phyloP scores from a whole-genome alignment of 2,797 vertebrate genomes.

The Pantherophis alleghaniensis region DNA sequence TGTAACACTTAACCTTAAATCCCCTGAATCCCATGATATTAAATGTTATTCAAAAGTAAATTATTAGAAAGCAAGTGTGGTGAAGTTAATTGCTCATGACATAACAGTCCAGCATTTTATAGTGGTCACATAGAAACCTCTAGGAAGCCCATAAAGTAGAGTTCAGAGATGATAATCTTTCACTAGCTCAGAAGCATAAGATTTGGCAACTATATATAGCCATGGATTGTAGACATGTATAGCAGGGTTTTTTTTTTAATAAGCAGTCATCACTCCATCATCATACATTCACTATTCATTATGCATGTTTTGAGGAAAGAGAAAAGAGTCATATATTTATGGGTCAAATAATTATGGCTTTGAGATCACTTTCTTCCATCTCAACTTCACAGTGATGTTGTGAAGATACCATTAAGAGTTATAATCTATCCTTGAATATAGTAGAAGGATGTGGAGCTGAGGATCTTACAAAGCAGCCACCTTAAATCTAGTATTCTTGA shows the following conservation, averaged over 20 bases:
- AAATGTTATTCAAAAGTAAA: neutral
- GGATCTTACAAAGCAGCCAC: neutral
- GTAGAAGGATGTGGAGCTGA: fast-evolving
- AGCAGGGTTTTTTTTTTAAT: neutral
- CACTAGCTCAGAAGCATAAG: neutral
- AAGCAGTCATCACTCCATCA: neutral
- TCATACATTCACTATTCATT: neutral
- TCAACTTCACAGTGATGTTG: neutral
- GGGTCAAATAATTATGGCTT: fast-evolving
- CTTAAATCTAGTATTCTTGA: neutral
- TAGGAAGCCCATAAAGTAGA: neutral
- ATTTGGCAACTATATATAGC: neutral
- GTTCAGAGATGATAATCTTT: neutral
- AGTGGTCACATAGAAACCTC: neutral
- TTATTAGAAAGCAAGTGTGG: neutral
- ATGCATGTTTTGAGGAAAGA: neutral
- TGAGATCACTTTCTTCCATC: neutral
- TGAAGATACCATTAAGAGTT: neutral
- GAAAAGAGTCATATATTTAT: neutral
- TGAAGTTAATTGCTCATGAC: neutral
- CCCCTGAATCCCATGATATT: neutral
- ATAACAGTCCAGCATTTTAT: neutral
- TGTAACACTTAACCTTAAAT: neutral
- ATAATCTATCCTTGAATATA: neutral
- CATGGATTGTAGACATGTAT: neutral